phyloP scores from a whole-genome alignment of 2,797 vertebrate species.

The Bovichtus diacanthus region DNA sequence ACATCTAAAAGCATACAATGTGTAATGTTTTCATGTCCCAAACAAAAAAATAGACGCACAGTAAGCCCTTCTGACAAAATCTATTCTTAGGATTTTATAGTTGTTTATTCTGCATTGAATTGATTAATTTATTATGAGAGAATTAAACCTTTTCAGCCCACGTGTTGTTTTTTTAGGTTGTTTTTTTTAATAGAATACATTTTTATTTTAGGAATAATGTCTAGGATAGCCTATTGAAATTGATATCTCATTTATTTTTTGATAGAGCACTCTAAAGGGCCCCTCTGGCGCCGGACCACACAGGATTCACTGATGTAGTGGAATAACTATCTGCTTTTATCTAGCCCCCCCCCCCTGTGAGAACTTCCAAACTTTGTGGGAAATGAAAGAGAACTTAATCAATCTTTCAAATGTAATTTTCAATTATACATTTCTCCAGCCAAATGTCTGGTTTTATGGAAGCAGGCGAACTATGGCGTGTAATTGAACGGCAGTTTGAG shows the following conservation, averaged over 20 bases:
- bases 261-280: neutral
- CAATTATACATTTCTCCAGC: conserved; percentile 60
- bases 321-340: conserved; percentile 34
- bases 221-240: neutral
- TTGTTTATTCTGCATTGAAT: neutral
- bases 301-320: neutral
- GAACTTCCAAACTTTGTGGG: conserved; percentile 52
- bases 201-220: neutral
- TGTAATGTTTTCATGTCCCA: neutral
- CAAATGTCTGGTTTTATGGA: conserved; percentile 75
- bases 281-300: conserved; percentile 19
- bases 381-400: conserved; percentile 50
- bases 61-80: neutral
- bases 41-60: neutral
- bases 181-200: too few species aligned
- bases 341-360: neutral
- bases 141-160: neutral
- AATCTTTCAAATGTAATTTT: conserved; percentile 66
- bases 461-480: conserved; percentile 45
- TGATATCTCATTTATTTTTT: neutral
- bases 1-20: neutral
- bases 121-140: neutral
- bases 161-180: neutral
- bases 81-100: neutral
- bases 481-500: conserved; percentile 76